Evolutionary conservation across 2,113 vertebrate species (phyloP).

Genomic region (Neogale vison): DNA sequence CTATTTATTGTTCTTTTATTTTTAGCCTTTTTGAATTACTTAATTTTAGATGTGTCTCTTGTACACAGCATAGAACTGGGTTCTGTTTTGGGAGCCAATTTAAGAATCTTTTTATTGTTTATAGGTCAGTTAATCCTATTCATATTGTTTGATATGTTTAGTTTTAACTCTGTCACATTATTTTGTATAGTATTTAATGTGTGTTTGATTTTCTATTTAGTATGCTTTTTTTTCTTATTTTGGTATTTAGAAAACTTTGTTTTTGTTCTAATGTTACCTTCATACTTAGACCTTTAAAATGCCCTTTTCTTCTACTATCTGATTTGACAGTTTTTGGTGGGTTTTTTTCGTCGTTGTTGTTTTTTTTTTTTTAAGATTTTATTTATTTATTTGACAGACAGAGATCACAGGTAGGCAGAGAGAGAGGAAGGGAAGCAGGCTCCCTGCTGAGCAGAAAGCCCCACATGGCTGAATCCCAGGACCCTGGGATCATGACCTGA

Average conservation of each 20-base stretch:
- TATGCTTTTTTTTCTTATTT: background rate
- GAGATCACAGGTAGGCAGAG: too few species aligned
- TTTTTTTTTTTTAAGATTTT: too few species aligned
- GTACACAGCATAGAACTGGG: background rate
- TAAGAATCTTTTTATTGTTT: conserved; percentile 18
- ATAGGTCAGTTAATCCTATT: background rate
- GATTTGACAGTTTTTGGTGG: background rate
- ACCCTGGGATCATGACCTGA: too few species aligned
- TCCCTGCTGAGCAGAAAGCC: too few species aligned
- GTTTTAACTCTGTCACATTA: background rate
- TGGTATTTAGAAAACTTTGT: background rate
- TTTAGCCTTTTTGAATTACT: background rate
- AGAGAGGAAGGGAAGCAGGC: too few species aligned
- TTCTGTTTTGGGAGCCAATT: background rate
- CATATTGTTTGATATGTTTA: background rate
- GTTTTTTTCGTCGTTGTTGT: too few species aligned
- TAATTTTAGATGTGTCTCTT: background rate
- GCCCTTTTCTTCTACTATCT: background rate
- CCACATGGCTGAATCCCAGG: too few species aligned
- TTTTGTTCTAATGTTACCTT: conserved; percentile 3
- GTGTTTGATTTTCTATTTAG: background rate
- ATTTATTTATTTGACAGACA: too few species aligned
- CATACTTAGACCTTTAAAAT: background rate
- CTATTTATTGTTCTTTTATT: background rate
- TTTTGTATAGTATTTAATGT: background rate